A percentile compares a stretch with the other conserved stretches of the same genome.
Conservation (phyloP, 2,113 vertebrate genomes). For the Leuciscus idus region DNA sequence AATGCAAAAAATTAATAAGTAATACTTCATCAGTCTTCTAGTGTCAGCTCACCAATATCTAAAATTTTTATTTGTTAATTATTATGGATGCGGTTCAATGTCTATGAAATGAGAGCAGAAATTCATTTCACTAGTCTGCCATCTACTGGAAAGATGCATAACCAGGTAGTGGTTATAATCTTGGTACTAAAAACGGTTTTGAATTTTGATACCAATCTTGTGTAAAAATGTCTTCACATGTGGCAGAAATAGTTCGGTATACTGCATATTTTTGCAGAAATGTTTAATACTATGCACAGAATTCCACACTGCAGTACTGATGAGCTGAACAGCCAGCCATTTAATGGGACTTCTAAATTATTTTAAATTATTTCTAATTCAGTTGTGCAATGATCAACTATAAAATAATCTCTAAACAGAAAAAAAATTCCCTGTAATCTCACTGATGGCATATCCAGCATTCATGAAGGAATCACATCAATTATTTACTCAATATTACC, state of each 20-base stretch:
- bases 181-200: neutral
- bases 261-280: neutral
- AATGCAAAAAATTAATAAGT: neutral
- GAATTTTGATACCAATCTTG: neutral
- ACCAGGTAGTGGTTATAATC: neutral
- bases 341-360: neutral
- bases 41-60: neutral
- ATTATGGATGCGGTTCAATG: neutral
- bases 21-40: neutral
- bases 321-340: neutral
- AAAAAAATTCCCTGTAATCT: too few species aligned
- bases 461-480: neutral
- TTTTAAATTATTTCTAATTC: too few species aligned
- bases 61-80: neutral
- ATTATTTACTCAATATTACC: neutral
- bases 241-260: neutral
- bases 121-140: conserved; percentile 50
- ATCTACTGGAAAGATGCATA: conserved; percentile 64
- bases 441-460: too few species aligned
- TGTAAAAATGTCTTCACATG: neutral
- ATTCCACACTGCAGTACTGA: neutral
- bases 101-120: neutral
- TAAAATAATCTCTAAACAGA: neutral
- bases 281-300: neutral
- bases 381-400: too few species aligned